Percentiles rank a stretch among this genome's conserved stretches.
Evolutionary conservation across 2,113 vertebrate genomes (phyloP).

Genomic region (Bujurquina vittata): DNA sequence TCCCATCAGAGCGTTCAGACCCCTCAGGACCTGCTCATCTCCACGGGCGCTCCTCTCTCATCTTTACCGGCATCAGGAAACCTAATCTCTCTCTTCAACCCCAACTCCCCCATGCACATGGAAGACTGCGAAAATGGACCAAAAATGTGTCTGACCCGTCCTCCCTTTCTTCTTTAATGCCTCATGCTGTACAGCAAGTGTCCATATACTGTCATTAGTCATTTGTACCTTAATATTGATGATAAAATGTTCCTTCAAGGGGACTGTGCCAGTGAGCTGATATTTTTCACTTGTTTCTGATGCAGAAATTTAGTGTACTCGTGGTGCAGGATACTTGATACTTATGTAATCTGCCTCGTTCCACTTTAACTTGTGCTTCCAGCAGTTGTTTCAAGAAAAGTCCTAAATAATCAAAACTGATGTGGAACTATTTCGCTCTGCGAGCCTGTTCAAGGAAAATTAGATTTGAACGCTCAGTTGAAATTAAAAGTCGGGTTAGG

Average conservation of each 20-base stretch:
- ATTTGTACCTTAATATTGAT: conserved; percentile 16
- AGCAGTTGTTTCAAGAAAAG: conserved; percentile 19
- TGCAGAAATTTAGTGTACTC: conserved; percentile 9
- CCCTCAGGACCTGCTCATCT: conserved; percentile 49
- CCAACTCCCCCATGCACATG: conserved; percentile 67
- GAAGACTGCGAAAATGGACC: conserved; percentile 59
- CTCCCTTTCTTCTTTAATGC: conserved; percentile 26
- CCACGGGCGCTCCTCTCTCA: conserved; percentile 54
- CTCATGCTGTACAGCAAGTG: conserved; percentile 4
- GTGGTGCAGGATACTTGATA: background rate
- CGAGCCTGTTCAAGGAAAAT: background rate
- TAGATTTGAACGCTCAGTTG: background rate
- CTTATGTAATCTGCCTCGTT: background rate
- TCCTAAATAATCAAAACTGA: conserved; percentile 18
- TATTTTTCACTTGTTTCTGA: background rate
- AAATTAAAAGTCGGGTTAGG: conserved; percentile 7
- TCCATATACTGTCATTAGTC: background rate
- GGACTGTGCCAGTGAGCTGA: background rate
- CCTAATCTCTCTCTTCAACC: conserved; percentile 68
- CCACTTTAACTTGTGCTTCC: background rate
- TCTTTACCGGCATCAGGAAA: conserved; percentile 73
- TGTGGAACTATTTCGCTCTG: conserved; percentile 12
- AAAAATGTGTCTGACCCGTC: conserved; percentile 66
- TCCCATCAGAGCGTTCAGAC: conserved; percentile 20
- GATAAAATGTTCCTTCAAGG: conserved; percentile 3